Conservation (phyloP, 2,797 vertebrate species). For the Sciurus carolinensis region DNA sequence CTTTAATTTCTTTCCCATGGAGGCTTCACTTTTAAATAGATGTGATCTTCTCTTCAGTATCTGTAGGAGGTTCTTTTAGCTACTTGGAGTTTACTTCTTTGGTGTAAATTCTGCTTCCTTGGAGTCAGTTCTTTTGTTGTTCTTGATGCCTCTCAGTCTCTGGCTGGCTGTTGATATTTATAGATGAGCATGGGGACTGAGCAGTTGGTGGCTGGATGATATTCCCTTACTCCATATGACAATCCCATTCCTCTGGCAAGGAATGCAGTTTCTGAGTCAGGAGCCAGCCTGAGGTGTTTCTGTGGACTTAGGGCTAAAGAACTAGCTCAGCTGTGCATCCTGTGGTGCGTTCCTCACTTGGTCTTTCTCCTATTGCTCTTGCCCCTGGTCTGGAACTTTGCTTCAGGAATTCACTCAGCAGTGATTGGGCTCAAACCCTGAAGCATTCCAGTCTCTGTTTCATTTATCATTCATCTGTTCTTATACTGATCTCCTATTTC, state of each 20-base stretch:
- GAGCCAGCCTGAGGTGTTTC: background rate
- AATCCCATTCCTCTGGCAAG: background rate
- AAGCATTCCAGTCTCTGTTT: background rate
- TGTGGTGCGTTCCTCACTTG: background rate
- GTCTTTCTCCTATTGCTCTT: background rate
- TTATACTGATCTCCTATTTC: background rate
- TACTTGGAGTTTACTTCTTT: background rate
- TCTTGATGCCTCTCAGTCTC: background rate
- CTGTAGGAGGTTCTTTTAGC: background rate
- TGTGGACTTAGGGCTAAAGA: background rate
- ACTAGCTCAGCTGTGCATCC: fast-evolving
- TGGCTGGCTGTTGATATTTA: background rate
- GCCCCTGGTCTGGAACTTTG: background rate
- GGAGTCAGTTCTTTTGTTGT: background rate
- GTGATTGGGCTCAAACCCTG: fast-evolving
- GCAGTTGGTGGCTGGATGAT: background rate
- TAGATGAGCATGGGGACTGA: background rate
- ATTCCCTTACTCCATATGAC: background rate
- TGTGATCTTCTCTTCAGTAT: background rate
- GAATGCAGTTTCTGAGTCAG: background rate
- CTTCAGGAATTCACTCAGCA: background rate
- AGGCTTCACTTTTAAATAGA: background rate
- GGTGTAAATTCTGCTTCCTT: background rate
- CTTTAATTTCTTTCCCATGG: constrained; percentile 14
- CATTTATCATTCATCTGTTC: background rate